Conservation (phyloP, 2,888 invertebrate species). For the Cephonodes hylas region DNA sequence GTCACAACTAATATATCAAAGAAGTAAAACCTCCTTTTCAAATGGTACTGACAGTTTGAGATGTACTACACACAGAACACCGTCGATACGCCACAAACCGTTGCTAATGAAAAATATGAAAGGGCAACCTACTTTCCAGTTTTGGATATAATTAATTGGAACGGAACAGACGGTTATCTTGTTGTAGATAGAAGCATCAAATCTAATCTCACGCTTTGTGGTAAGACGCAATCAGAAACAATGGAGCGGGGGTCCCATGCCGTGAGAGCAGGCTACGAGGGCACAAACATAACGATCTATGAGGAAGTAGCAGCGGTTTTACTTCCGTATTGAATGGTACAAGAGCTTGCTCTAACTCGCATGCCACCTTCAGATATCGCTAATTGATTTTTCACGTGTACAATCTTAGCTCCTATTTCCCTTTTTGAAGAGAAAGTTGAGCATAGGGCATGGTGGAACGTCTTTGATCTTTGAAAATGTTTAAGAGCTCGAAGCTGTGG, state of each 20-base stretch:
- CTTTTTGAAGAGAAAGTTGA: not conserved
- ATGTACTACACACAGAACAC: too few relatives aligned
- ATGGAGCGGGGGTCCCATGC: constrained; percentile 30
- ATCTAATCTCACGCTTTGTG: constrained; percentile 35
- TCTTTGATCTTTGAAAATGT: not conserved
- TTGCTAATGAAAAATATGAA: constrained; percentile 17
- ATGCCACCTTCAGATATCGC: not conserved
- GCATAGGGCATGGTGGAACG: too few relatives aligned
- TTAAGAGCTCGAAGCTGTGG: not conserved
- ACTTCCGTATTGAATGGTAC: not conserved
- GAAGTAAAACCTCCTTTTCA: not conserved
- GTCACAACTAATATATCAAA: too few relatives aligned
- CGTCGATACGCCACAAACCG: not conserved
- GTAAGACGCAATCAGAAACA: constrained; percentile 34
- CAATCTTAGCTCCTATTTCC: not conserved
- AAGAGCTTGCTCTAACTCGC: not conserved
- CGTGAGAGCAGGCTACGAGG: constrained; percentile 53
- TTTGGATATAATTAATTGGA: constrained; percentile 39
- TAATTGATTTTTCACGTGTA: not conserved
- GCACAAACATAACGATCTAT: constrained; percentile 40
- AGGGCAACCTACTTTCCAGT: constrained; percentile 30
- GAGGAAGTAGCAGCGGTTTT: constrained; percentile 28
- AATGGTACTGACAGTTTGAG: not conserved
- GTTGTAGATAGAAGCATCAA: constrained; percentile 30
- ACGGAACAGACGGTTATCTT: constrained; percentile 37